Evolutionary conservation across 2,888 invertebrate species (phyloP), one percentile per base, ranked within the genome.

Genomic region (Camponotus fellah): DNA sequence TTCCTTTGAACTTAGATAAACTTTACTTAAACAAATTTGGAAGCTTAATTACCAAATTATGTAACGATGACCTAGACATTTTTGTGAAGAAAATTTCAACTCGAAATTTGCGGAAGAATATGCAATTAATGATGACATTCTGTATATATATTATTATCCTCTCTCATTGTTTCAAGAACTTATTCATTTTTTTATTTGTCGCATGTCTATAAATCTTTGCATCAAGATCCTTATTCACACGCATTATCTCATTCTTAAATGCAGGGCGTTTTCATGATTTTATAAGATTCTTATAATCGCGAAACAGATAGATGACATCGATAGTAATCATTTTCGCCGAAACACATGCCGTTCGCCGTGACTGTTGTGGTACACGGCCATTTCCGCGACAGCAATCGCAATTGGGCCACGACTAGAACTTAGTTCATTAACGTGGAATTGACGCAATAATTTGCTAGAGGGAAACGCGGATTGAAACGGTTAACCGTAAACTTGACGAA

Each of bases 401-500:
- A 76, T 82, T 77, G 75, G 34, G 65, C 77, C 26, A 76, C 9
- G 9, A 17, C 12, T 77, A 14, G 66, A 80, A 80, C 79, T 80
- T 80, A 80, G 79, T 80, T 80, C 79, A 80, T 80, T 80, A 80
- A 75, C 46, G 34, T 72, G 75, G 60, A 80, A 80, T 75, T 80
- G 79, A 80, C 76, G 79, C 76, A 60, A 80, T 80, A 80, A 80
- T 80, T 80, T 80, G 79, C 60, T 26, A 12, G 60, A 80, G 79
- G 74, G 60, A 75, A 80, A 65, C 58, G 79, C 9, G 76, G 60
- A 74, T 80, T 37, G 72, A 58, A 79, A 69, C 43, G 79, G 79
- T 80, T 79, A 79, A 72, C 74, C 74, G 58, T 79, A 79, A 79
- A 79, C 79, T 80, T 74, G 58, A 21, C 34, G 75, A 74, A 79